These are phyloP conservation scores for Xyrauchen texanus DNA, from an alignment of 2,113 vertebrate genomes.

Conservation along the genomic window DNA sequence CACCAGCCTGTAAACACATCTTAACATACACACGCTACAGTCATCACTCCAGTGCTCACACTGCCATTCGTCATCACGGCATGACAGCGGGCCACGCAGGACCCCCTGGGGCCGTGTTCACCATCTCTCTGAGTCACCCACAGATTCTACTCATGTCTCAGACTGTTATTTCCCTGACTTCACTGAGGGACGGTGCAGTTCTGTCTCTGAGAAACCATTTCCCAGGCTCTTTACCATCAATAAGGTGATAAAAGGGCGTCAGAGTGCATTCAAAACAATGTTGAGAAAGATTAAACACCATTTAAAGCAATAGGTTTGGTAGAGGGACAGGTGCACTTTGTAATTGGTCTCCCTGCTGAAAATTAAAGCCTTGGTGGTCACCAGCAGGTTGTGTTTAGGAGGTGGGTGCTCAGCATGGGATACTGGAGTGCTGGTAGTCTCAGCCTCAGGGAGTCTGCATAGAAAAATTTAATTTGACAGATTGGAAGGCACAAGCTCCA, in stretches of 20 bases:
- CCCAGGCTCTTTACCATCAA: slow-evolving; percentile 13
- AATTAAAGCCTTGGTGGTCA: slow-evolving; percentile 5
- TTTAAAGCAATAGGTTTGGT: slow-evolving; percentile 39
- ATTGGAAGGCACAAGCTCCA: no score
- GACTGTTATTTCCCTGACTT: slow-evolving; percentile 18
- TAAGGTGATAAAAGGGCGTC: slow-evolving; percentile 38
- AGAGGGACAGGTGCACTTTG: neutral
- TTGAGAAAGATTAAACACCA: slow-evolving; percentile 35
- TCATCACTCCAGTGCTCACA: slow-evolving; percentile 45
- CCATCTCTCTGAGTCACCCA: neutral
- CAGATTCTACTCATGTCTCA: slow-evolving; percentile 27
- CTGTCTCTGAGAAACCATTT: slow-evolving; percentile 22
- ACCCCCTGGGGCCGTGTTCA: slow-evolving; percentile 39
- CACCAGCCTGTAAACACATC: slow-evolving; percentile 38
- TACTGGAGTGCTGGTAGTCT: no score
- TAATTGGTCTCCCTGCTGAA: slow-evolving; percentile 1
- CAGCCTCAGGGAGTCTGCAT: no score
- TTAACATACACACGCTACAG: slow-evolving; percentile 36
- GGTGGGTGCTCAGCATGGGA: no score
- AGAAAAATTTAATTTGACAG: no score
- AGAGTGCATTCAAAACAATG: slow-evolving; percentile 3
- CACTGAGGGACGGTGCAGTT: slow-evolving; percentile 8
- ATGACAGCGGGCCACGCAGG: slow-evolving; percentile 22
- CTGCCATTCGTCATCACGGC: neutral
- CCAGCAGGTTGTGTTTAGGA: neutral